phyloP scores from a whole-genome alignment of 2,888 invertebrate genomes.

The Xylota sylvarum region DNA sequence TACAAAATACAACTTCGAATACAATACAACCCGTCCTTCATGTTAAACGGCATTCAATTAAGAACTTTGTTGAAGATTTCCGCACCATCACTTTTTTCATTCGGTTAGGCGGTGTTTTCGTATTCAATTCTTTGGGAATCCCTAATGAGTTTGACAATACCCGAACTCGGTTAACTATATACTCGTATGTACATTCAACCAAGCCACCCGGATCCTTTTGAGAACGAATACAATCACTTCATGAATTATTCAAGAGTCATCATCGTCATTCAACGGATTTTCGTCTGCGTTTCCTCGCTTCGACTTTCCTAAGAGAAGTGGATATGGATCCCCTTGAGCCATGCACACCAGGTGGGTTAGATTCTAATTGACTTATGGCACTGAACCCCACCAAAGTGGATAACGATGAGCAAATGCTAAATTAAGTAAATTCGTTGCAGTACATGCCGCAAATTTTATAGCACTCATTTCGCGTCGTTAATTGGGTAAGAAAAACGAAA shows the following conservation, averaged over 20 bases:
- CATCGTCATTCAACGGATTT: conserved; percentile 43
- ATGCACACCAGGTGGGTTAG: conserved; percentile 4
- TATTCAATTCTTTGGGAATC: conserved; percentile 14
- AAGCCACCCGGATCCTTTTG: conserved; percentile 6
- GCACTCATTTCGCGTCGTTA: background rate
- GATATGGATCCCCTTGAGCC: background rate
- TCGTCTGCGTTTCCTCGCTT: conserved; percentile 40
- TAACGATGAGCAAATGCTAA: conserved; percentile 13
- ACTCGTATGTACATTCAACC: background rate
- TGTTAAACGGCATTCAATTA: conserved; percentile 43
- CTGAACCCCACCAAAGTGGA: background rate
- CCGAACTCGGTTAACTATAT: conserved; percentile 2
- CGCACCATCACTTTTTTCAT: background rate
- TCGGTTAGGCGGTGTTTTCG: background rate
- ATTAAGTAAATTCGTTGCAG: conserved; percentile 1
- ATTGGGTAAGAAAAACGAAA: background rate
- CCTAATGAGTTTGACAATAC: conserved; percentile 31
- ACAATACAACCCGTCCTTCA: background rate
- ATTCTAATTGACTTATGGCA: conserved; percentile 7
- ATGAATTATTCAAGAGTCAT: conserved; percentile 60
- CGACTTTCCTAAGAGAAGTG: background rate
- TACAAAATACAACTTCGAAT: background rate
- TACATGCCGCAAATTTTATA: background rate
- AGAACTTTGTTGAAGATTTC: conserved; percentile 25
- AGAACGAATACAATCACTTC: conserved; percentile 30